A percentile compares a stretch with the other conserved stretches of the same genome.
phyloP scores from a whole-genome alignment of 2,113 vertebrate genomes.

The Buteo buteo region DNA sequence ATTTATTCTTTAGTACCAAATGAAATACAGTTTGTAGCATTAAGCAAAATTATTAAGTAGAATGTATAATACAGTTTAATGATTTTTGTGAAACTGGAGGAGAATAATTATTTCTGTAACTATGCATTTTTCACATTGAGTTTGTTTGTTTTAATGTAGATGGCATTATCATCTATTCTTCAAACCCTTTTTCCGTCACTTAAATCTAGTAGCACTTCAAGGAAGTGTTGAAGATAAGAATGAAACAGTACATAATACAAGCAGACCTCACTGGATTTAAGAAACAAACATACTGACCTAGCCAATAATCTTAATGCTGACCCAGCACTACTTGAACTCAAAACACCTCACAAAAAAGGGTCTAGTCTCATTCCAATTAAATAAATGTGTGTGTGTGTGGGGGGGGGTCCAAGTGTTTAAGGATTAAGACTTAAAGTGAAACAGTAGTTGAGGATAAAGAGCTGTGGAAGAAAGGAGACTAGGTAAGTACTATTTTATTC shows the following conservation, averaged over 20 bases:
- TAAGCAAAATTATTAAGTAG: constrained; percentile 41
- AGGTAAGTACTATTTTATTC: not conserved
- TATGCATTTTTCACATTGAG: not conserved
- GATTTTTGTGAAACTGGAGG: not conserved
- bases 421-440: not conserved
- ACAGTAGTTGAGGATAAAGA: not conserved
- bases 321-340: no score
- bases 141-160: constrained; percentile 10
- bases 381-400: not conserved
- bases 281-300: no score
- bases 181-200: no score
- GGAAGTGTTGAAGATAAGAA: no score
- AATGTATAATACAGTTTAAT: not conserved
- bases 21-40: constrained; percentile 33
- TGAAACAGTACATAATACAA: no score
- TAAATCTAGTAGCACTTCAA: no score
- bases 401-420: not conserved
- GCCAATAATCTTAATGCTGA: no score
- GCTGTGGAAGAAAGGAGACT: not conserved
- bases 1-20: constrained; percentile 48
- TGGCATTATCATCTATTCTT: no score
- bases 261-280: no score
- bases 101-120: not conserved
- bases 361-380: not conserved
- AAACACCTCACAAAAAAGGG: not conserved